Conservation (phyloP, 1,140 invertebrate species). For the Lordiphosa clarofinis region DNA sequence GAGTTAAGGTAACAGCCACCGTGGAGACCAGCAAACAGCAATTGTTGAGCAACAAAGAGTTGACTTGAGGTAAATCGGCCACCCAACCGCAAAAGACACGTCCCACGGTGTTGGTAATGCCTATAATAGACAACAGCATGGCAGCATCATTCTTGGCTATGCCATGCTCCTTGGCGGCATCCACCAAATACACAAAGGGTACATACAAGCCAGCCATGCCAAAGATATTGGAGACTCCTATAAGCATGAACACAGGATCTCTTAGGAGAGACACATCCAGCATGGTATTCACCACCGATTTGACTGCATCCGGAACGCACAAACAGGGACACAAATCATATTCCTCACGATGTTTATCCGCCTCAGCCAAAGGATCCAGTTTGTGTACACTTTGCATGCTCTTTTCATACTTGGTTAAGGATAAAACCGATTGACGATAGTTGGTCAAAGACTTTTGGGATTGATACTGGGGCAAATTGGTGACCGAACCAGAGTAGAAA, state of each 20-base stretch:
- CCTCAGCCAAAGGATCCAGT: constrained; percentile 80
- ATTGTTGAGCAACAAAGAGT: constrained; percentile 96
- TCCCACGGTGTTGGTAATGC: constrained; percentile 95
- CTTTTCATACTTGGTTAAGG: constrained; percentile 85
- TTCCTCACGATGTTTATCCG: constrained; percentile 85
- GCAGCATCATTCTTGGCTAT: constrained; percentile 89
- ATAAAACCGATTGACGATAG: constrained; percentile 91
- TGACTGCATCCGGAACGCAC: constrained; percentile 89
- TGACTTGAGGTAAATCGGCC: constrained; percentile 91
- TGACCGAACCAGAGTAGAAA: constrained; percentile 97
- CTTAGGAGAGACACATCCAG: constrained; percentile 94
- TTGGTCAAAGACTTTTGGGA: constrained; percentile 94
- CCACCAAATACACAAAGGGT: constrained; percentile 96
- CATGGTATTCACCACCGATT: constrained; percentile 92
- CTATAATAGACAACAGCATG: constrained; percentile 95
- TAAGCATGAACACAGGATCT: constrained; percentile 94
- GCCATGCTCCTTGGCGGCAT: constrained; percentile 87
- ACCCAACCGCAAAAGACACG: constrained; percentile 93
- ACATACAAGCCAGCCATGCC: constrained; percentile 95
- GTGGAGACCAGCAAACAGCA: constrained; percentile 94
- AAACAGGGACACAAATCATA: constrained; percentile 89
- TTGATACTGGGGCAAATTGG: constrained; percentile 94
- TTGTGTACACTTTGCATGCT: constrained; percentile 81
- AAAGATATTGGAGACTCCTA: constrained; percentile 96
- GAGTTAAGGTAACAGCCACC: constrained; percentile 90